Evolutionary conservation across 2,113 vertebrate species (phyloP).

Genomic region (Dolichallabes microphthalmus): DNA sequence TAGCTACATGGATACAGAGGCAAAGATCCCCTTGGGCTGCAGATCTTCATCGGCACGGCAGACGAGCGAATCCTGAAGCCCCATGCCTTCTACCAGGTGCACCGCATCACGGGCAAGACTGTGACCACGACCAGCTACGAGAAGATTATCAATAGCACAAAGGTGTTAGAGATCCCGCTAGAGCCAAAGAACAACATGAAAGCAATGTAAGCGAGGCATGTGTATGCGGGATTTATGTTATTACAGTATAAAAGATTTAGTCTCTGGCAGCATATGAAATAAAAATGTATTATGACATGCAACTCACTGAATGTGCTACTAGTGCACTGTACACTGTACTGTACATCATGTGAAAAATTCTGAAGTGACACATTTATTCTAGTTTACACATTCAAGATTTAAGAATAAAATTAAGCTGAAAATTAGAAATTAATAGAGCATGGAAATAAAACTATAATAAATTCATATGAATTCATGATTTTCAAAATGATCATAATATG

Average conservation of each 20-base stretch:
- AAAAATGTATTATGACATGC: not conserved
- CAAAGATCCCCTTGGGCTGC: conserved; percentile 89
- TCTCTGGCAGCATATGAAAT: not conserved
- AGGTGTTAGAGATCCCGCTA: conserved; percentile 92
- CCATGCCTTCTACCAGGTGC: conserved; percentile 97
- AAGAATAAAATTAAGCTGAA: not conserved
- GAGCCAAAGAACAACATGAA: conserved; percentile 98
- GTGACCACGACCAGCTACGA: conserved; percentile 97
- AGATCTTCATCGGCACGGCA: conserved; percentile 97
- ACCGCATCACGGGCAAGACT: conserved; percentile 95
- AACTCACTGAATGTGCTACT: not conserved
- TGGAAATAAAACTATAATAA: not conserved
- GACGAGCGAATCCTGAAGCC: conserved; percentile 96
- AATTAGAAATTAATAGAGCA: not conserved
- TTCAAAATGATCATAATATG: not conserved
- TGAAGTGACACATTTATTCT: not conserved
- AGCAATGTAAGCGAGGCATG: conserved; percentile 82
- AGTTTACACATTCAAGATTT: not conserved
- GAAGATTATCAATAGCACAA: conserved; percentile 91
- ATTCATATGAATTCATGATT: not conserved
- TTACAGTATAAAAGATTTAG: not conserved
- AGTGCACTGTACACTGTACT: not conserved
- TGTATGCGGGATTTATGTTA: not conserved
- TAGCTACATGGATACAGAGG: conserved; percentile 95
- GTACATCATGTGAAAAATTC: not conserved